Percentiles rank a stretch among this genome's conserved stretches.
Conservation (phyloP, 2,797 vertebrate genomes). For the Lepidocolaptes lacrymiger region DNA sequence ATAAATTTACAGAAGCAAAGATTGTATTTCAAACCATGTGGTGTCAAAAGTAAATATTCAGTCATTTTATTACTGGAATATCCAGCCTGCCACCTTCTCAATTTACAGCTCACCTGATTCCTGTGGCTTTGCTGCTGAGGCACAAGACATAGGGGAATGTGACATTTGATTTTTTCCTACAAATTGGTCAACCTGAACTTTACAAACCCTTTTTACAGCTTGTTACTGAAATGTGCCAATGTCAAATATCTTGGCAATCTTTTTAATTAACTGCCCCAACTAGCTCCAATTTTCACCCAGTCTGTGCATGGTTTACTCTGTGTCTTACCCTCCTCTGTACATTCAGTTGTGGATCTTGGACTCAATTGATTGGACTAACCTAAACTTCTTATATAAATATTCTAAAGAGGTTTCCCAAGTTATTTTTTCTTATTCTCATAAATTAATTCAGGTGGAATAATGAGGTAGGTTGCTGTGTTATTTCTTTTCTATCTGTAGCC, state of each 20-base stretch:
- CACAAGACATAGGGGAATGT: neutral
- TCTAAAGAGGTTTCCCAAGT: neutral
- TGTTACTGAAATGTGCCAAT: neutral
- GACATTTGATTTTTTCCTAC: neutral
- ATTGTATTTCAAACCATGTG: neutral
- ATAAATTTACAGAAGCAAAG: neutral
- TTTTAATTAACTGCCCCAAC: neutral
- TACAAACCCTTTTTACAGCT: neutral
- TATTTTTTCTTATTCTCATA: neutral
- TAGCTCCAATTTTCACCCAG: neutral
- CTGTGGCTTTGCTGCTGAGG: neutral
- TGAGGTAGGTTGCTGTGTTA: neutral
- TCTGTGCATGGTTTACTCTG: neutral
- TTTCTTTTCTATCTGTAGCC: neutral
- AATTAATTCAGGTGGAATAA: neutral
- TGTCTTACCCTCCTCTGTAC: neutral
- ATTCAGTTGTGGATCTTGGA: neutral
- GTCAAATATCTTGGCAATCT: slow-evolving; percentile 1
- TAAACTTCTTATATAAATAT: neutral
- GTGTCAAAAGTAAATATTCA: neutral
- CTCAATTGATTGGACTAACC: neutral
- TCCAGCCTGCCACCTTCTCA: neutral
- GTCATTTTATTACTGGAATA: neutral
- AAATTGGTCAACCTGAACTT: neutral
- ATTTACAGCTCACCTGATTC: neutral